Evolutionary conservation across 2,113 vertebrate species (phyloP).

Genomic region (Fregata magnificens): DNA sequence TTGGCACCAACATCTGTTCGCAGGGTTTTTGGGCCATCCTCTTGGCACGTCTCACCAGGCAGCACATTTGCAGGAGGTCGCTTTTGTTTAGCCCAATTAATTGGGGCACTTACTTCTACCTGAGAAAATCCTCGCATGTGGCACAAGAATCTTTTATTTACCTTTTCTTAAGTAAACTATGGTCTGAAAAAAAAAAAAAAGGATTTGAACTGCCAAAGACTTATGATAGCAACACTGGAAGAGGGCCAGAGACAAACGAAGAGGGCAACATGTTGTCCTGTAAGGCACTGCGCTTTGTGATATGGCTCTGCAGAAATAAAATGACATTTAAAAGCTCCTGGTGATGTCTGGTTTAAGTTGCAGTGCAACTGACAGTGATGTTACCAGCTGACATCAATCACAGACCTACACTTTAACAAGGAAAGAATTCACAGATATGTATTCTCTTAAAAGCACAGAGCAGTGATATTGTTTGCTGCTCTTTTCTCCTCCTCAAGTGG

Average conservation of each 20-base stretch:
- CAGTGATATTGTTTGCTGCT: not conserved
- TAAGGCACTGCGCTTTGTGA: not conserved
- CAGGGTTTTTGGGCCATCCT: not conserved
- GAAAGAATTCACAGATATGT: not conserved
- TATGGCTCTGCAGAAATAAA: not conserved
- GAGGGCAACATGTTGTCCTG: not conserved
- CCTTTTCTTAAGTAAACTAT: not conserved
- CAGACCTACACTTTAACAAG: not conserved
- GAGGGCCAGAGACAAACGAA: not conserved
- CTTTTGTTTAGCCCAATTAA: not conserved
- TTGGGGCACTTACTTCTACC: not conserved
- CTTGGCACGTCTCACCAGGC: not conserved
- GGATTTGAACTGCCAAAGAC: not conserved
- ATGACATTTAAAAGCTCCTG: conserved; percentile 4
- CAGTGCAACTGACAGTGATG: not conserved
- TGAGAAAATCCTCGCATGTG: not conserved
- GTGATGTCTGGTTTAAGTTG: not conserved
- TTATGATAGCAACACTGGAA: not conserved
- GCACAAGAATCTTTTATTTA: not conserved
- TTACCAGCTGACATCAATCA: not conserved
- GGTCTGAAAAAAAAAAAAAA: not conserved
- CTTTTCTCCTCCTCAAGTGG: not conserved
- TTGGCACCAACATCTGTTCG: not conserved
- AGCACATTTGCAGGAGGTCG: not conserved
- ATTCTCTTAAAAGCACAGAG: not conserved